phyloP scores from a whole-genome alignment of 2,797 vertebrate genomes.

The Anomalospiza imberbis region DNA sequence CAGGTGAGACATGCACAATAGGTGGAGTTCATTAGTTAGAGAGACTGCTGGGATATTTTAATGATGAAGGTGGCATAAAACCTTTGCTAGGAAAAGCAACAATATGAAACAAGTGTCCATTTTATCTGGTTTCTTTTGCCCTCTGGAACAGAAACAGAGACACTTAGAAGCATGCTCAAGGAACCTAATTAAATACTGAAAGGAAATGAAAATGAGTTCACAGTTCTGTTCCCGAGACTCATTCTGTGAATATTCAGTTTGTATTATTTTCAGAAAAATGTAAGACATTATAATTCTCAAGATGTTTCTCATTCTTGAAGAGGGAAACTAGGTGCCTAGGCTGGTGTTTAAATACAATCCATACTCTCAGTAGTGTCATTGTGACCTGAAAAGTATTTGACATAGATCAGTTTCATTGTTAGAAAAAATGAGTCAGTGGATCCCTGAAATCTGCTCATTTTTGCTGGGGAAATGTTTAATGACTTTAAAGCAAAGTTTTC shows the following conservation, averaged over 20 bases:
- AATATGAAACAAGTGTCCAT: neutral
- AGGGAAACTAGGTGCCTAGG: constrained; percentile 12
- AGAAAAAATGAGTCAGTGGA: neutral
- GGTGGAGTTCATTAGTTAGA: neutral
- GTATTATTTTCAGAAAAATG: constrained; percentile 64
- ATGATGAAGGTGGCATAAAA: neutral
- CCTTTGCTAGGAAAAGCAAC: neutral
- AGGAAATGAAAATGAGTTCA: constrained; percentile 68
- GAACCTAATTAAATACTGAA: constrained; percentile 42
- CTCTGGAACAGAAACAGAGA: constrained; percentile 7
- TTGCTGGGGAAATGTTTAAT: neutral
- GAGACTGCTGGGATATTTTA: neutral
- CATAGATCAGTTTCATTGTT: neutral
- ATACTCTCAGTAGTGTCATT: neutral
- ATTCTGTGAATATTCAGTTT: constrained; percentile 55
- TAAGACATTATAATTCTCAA: constrained; percentile 55
- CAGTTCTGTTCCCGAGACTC: constrained; percentile 48
- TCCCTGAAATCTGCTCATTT: neutral
- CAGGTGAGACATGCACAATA: neutral
- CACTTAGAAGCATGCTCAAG: neutral
- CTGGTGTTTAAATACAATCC: neutral
- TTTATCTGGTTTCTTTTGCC: constrained; percentile 30
- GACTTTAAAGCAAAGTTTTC: neutral
- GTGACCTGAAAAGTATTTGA: neutral
- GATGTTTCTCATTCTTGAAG: constrained; percentile 38